phyloP scores from a whole-genome alignment of 2,797 vertebrate species.

The Pseudomugil gertrudae region DNA sequence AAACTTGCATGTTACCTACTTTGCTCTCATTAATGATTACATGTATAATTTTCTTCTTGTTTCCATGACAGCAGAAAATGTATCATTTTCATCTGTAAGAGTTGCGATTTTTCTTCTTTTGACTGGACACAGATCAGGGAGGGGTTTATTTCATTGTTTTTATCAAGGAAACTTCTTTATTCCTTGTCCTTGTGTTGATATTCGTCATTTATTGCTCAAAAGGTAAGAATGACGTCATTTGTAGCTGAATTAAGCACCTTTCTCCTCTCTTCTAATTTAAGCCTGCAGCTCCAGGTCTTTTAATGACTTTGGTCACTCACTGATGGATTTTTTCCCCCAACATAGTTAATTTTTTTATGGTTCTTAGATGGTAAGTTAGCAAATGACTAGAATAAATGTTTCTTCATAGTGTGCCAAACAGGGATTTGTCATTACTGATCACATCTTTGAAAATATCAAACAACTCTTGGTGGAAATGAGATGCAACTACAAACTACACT shows the following conservation, averaged over 20 bases:
- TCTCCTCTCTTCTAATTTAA: slow-evolving; percentile 22
- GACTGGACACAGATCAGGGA: not conserved
- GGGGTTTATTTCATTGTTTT: not conserved
- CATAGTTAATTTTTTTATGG: not conserved
- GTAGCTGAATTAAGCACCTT: slow-evolving; percentile 15
- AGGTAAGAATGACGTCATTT: slow-evolving; percentile 33
- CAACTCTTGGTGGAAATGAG: slow-evolving; percentile 12
- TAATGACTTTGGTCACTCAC: slow-evolving; percentile 20
- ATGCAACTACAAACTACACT: slow-evolving; percentile 8
- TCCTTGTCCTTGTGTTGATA: not conserved
- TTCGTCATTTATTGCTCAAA: slow-evolving; percentile 22
- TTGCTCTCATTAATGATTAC: slow-evolving; percentile 35
- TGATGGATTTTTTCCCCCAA: not conserved
- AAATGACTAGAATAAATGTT: slow-evolving; percentile 9
- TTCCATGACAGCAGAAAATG: slow-evolving; percentile 41
- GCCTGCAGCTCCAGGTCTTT: slow-evolving; percentile 2
- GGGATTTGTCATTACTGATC: slow-evolving; percentile 10
- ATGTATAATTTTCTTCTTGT: slow-evolving; percentile 34
- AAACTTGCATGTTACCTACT: slow-evolving; percentile 21
- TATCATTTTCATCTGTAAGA: slow-evolving; percentile 24
- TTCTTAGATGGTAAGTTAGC: not conserved
- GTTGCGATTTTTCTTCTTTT: slow-evolving; percentile 2
- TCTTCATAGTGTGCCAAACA: slow-evolving; percentile 3
- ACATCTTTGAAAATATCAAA: not conserved
- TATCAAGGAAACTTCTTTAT: slow-evolving; percentile 1